Conservation (phyloP, 30 jellyfish, hydroid and myxozoan genomes). For the Turritopsis dohrnii region DNA sequence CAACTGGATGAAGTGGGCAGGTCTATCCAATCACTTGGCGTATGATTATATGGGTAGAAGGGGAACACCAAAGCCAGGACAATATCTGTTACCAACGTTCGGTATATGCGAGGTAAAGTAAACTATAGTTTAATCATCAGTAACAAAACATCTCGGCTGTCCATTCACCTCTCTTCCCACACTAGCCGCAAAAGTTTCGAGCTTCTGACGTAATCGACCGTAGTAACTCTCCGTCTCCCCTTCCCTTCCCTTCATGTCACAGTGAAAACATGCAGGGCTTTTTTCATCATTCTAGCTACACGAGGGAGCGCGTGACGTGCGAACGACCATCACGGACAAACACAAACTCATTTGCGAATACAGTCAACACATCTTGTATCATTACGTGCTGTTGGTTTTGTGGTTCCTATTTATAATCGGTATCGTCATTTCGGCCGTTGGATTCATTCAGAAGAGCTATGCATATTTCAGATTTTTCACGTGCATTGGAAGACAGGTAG, state of each 20-base stretch:
- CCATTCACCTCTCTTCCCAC: no score
- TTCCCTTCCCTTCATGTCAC: no score
- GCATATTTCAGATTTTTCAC: background rate
- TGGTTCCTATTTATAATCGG: constrained; percentile 20
- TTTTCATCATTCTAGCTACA: background rate
- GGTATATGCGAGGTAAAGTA: constrained; percentile 22
- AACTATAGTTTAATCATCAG: background rate
- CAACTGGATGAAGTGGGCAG: constrained; percentile 22
- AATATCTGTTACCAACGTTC: constrained; percentile 12
- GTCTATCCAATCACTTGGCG: background rate
- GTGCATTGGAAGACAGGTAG: background rate
- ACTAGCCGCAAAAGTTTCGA: no score
- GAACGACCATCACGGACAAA: background rate
- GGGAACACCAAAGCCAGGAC: constrained; percentile 11
- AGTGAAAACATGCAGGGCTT: no score
- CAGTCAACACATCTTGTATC: constrained; percentile 7
- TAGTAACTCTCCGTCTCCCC: no score
- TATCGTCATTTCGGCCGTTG: background rate
- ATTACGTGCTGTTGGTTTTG: constrained; percentile 15
- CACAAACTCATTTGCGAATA: constrained; percentile 27
- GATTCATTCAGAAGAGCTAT: background rate
- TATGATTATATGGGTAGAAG: constrained; percentile 9
- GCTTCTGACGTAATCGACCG: no score
- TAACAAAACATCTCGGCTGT: no score
- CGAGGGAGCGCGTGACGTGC: background rate